These are phyloP conservation scores for Erythrolamprus reginae DNA, from an alignment of 2,113 vertebrate species.

Conservation along the genomic window DNA sequence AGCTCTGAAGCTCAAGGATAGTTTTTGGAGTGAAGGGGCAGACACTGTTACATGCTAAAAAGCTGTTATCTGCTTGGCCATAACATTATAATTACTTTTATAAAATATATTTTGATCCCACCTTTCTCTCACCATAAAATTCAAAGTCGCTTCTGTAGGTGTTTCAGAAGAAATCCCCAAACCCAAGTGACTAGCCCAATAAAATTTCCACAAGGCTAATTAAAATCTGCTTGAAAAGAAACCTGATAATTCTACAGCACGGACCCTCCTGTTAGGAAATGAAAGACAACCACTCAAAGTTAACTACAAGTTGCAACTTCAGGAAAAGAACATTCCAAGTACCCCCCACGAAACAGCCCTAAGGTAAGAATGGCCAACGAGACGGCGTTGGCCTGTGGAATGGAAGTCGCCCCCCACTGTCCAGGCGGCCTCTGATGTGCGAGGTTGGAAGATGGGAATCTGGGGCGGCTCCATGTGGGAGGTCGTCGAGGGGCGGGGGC, in stretches of 20 bases:
- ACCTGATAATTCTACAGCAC: neutral
- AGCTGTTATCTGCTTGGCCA: neutral
- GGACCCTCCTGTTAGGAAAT: neutral
- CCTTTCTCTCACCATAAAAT: neutral
- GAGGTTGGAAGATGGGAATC: slow-evolving; percentile 46
- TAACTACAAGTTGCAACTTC: neutral
- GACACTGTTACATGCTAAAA: neutral
- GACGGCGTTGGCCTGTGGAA: neutral
- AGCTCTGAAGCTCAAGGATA: neutral
- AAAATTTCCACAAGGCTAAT: neutral
- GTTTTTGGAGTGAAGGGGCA: too few relatives aligned
- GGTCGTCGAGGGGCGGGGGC: slow-evolving; percentile 24
- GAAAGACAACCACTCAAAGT: neutral
- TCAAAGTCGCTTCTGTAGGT: neutral
- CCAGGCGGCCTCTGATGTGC: slow-evolving; percentile 33
- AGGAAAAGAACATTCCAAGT: neutral
- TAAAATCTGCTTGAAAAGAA: neutral
- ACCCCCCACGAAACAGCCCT: neutral
- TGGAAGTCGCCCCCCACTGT: slow-evolving; percentile 26
- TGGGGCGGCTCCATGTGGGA: slow-evolving; percentile 5
- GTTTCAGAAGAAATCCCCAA: neutral
- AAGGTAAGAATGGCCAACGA: neutral
- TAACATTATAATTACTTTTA: neutral
- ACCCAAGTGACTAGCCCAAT: neutral
- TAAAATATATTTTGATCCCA: neutral